A percentile compares a stretch with the other conserved stretches of the same genome.
Evolutionary conservation across 2,797 vertebrate genomes (phyloP).

Genomic region (Cheirogaleus major): DNA sequence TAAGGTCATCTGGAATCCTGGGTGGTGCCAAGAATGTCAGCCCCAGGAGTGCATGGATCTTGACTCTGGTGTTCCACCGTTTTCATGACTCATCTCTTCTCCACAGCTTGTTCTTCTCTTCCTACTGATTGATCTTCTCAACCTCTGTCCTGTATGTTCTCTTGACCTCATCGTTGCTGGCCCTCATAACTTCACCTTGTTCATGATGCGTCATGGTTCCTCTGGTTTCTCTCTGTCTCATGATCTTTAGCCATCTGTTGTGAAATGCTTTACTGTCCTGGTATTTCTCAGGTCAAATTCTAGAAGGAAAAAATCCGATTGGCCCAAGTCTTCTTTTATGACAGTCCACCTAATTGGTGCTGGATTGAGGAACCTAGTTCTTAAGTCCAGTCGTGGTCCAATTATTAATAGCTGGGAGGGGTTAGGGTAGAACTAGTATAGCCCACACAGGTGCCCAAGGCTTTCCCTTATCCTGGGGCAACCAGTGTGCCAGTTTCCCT

Average conservation of each 20-base stretch:
- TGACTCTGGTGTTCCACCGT: slow-evolving; percentile 39
- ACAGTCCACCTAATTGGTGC: background rate
- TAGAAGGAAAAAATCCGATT: background rate
- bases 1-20: slow-evolving; percentile 55
- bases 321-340: background rate
- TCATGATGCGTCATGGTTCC: background rate
- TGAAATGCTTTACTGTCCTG: background rate
- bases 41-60: background rate
- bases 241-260: background rate
- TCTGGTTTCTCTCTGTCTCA: slow-evolving; percentile 15
- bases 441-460: background rate
- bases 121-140: background rate
- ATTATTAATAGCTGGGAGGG: background rate
- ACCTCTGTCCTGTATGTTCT: background rate
- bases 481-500: background rate
- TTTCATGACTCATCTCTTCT: slow-evolving; percentile 54
- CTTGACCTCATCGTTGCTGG: slow-evolving; percentile 4
- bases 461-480: background rate
- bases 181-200: background rate
- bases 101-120: background rate
- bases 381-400: background rate
- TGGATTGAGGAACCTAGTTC: background rate
- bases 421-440: background rate
- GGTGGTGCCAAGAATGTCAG: slow-evolving; percentile 39
- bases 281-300: background rate